Base-by-base conservation (phyloP, 2,888 invertebrate species). In the Octonoba sinensis region DNA sequence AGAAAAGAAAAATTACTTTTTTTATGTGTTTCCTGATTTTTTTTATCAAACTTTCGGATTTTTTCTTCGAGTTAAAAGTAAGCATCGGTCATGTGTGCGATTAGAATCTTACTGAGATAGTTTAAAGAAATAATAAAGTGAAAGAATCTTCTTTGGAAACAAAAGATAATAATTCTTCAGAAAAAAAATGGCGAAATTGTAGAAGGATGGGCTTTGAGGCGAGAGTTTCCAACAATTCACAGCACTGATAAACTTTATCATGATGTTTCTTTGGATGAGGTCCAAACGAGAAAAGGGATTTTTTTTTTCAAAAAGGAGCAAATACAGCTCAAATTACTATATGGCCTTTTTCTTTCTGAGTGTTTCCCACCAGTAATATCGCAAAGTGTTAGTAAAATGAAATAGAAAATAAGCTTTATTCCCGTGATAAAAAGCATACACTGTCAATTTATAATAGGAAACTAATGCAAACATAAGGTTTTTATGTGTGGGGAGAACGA, bases 51-150 rank as follows among this genome's bases (percentile, higher is more conserved):
- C 36, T 27, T 6, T 36, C n/a, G 36, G 11, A 11, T 36, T 36
- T 36, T 36, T 36, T 36, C 36, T 36, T 8, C 36, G 11, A 36
- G 6, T 64, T 57, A 20, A 54, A 65, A 62, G 27, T 24, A 60
- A 77, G 60, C 76, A 77, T 77, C 76, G 70, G 76, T 77, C 76
- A 77, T 70, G 76, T 60, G 69, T 56, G 60, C 69, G 76, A 77
- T 77, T 77, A 70, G 62, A 77, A 77, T 77, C 76, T 77, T 62
- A 65, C 64, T 36, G 70, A 69, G 70, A 77, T 69, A 77, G 51
- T 70, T 70, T 46, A 60, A 66, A 65, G 24, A 44, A 65, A 46
- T 1, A 62, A 54, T 36, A 67, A 66, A 46, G 54, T 54, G 44
- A 57, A 47, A 57, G 15, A 51, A 54, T 51, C 46, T 64, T 72